Conservation (phyloP, 1,140 invertebrate genomes). For the Onthophagus taurus region DNA sequence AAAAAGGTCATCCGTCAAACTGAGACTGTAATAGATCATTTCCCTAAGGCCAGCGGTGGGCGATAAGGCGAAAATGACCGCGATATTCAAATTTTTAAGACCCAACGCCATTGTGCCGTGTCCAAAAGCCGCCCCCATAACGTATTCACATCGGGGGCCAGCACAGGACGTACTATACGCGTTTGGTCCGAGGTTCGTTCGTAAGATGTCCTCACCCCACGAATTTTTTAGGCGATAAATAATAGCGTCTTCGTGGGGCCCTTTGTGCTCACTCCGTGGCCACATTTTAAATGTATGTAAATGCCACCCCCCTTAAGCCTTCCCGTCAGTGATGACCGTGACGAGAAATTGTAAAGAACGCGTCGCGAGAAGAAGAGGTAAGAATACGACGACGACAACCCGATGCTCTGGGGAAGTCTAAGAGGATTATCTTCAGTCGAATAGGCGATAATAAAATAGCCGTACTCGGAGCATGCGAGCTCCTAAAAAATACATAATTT, state of each 20-base stretch:
- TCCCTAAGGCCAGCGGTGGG: slow-evolving; percentile 32
- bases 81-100: slow-evolving; percentile 41
- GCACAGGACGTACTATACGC: slow-evolving; percentile 20
- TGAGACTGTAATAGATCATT: slow-evolving; percentile 29
- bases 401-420: too few species aligned
- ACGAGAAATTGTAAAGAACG: slow-evolving; percentile 19
- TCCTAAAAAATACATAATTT: too few species aligned
- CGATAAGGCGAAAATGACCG: slow-evolving; percentile 38
- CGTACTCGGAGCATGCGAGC: too few species aligned
- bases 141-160: slow-evolving; percentile 29
- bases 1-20: slow-evolving; percentile 31
- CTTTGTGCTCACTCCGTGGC: slow-evolving; percentile 33
- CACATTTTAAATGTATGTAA: slow-evolving; percentile 39
- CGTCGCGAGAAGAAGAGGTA: too few species aligned
- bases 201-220: slow-evolving; percentile 16
- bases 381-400: too few species aligned
- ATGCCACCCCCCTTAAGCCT: slow-evolving; percentile 25
- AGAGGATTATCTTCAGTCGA: too few species aligned
- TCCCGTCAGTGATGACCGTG: slow-evolving; percentile 19
- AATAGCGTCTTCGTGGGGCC: slow-evolving; percentile 34
- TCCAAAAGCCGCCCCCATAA: slow-evolving; percentile 28
- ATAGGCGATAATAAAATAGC: too few species aligned
- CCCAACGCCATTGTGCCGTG: slow-evolving; percentile 32
- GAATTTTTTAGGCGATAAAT: slow-evolving; percentile 30
- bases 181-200: too few species aligned